Base-by-base conservation (phyloP, 1,140 invertebrate species). In the Anastatus disparis region DNA sequence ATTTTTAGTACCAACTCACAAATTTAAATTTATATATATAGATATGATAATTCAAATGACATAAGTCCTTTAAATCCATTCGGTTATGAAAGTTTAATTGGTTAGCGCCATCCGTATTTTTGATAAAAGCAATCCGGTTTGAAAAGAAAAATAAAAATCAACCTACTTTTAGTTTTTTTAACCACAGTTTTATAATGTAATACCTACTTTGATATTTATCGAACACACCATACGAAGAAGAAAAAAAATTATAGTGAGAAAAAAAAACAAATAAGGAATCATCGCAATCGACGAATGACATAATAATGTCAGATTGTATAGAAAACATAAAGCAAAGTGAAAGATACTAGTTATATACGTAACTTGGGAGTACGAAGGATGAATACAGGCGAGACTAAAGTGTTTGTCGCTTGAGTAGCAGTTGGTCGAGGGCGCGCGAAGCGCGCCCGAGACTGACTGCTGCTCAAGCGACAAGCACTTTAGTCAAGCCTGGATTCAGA, bases 121-220 rank as follows among this genome's bases (percentile, higher is more conserved):
- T n/a, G n/a, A n/a, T n/a, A n/a, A n/a, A n/a, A 40, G 40, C 40
- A 24, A 52, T 50, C 29, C n/a, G 42, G 29, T 55, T 27, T 7
- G 7, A 6, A 24, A 40, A 55, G 44, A 56, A 44, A 29, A 66
- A 56, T 38, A 35, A 56, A 56, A 66, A 42, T 66, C 40, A 66
- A 56, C 64, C 52, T 13, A 56, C 52, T 66, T 66, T 66, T n/a
- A n/a, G n/a, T n/a, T n/a, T n/a, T 35, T 56, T 27, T 3, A 56
- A 7, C 22, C 6, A 17, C n/a, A 31, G 10, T 6, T 53, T 29
- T 13, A 29, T 46, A 44, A 29, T 31, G 52, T 65, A 55, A 66
- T 40, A 46, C 31, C 15, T 55, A 55, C 35, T 55, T 65, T 56
- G 64, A 66, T 66, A 66, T 66, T 46, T 38, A 66, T 66, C 38